Conservation (phyloP, 2,888 invertebrate genomes). For the Mesorhabditis spiculigera region DNA sequence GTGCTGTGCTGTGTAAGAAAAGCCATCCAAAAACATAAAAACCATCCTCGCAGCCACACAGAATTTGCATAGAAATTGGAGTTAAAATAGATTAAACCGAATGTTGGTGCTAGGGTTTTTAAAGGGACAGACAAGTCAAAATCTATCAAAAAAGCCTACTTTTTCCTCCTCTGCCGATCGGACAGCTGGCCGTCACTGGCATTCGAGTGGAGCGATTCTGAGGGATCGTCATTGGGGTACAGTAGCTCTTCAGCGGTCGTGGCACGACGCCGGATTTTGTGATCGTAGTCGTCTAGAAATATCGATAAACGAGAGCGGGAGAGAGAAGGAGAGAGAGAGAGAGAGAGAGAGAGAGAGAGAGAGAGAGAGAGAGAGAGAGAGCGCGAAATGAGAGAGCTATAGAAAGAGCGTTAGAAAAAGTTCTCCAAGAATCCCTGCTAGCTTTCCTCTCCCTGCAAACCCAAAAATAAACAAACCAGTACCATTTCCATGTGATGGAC, state of each 20-base stretch:
- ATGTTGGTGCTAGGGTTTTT: not conserved
- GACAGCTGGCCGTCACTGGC: not conserved
- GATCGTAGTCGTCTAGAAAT: constrained; percentile 24
- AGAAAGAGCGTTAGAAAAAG: too few species aligned
- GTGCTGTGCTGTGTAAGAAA: too few species aligned
- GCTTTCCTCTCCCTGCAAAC: too few species aligned
- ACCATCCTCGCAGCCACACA: too few species aligned
- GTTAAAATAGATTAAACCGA: not conserved
- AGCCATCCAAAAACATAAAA: too few species aligned
- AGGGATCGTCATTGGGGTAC: constrained; percentile 52
- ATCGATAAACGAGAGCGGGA: too few species aligned
- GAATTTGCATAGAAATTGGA: too few species aligned
- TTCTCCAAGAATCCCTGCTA: too few species aligned
- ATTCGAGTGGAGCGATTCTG: not conserved
- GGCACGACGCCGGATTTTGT: constrained; percentile 69
- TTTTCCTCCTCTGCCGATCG: constrained; percentile 18
- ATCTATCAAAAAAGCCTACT: constrained; percentile 12
- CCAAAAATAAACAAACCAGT: not conserved
- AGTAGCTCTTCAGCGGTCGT: constrained; percentile 71
- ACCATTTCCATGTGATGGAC: not conserved
- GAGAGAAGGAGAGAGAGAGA: too few species aligned
- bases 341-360: too few species aligned
- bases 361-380: too few species aligned
- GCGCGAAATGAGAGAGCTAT: too few species aligned
- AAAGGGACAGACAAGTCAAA: constrained; percentile 7